Evolutionary conservation across 2,113 vertebrate genomes (phyloP).

Genomic region (Recurvirostra avosetta): DNA sequence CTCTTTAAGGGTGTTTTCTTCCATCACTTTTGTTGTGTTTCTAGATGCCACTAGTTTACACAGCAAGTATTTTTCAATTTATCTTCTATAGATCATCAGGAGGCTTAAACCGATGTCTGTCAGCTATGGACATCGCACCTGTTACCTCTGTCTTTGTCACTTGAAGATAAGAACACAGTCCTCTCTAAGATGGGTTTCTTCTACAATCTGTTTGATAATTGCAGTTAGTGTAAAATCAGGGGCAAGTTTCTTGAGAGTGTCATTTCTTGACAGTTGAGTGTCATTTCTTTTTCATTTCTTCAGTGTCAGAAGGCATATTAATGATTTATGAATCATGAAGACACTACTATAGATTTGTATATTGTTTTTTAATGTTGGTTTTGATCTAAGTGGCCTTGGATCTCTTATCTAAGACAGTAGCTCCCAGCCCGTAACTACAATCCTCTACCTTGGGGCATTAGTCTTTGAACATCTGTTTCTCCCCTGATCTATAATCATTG

Average conservation of each 20-base stretch:
- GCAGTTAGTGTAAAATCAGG: neutral
- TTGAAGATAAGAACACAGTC: neutral
- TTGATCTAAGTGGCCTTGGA: neutral
- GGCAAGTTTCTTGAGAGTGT: neutral
- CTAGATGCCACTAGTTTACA: neutral
- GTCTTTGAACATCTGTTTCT: neutral
- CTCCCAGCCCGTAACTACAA: neutral
- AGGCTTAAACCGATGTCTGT: neutral
- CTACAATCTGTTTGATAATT: neutral
- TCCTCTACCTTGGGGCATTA: neutral
- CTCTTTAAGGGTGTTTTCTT: neutral
- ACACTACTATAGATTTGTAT: neutral
- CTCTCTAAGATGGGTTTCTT: neutral
- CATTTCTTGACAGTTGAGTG: neutral
- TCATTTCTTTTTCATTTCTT: neutral
- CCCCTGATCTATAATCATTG: neutral
- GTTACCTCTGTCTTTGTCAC: neutral
- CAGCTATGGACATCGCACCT: neutral
- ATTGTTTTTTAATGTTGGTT: neutral
- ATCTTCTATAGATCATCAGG: neutral
- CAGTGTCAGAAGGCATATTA: neutral
- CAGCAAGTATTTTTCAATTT: neutral
- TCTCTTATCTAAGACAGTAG: neutral
- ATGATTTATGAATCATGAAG: neutral
- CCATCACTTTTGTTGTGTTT: neutral